phyloP scores from a whole-genome alignment of 2,888 invertebrate genomes.

The Uropetala carovei region DNA sequence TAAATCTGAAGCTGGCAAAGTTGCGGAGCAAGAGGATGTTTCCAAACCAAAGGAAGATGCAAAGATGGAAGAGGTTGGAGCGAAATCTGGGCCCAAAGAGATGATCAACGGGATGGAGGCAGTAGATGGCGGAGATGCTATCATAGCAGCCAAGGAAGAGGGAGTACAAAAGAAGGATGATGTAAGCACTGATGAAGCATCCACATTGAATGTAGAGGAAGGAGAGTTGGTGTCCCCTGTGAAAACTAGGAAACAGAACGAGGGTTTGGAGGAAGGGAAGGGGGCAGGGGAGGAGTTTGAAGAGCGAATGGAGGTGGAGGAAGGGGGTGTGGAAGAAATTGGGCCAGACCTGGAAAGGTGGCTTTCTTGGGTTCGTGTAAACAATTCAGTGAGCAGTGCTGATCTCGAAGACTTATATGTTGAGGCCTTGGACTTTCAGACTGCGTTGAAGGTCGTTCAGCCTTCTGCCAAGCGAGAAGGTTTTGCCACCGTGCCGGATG shows the following conservation, averaged over 20 bases:
- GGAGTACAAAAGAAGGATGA: slow-evolving; percentile 40
- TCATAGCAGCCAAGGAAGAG: slow-evolving; percentile 28
- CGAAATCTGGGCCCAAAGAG: slow-evolving; percentile 40
- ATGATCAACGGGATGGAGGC: background rate
- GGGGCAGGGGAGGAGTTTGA: slow-evolving; percentile 38
- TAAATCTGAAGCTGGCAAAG: slow-evolving; percentile 69
- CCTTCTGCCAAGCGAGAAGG: slow-evolving; percentile 98
- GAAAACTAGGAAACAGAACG: background rate
- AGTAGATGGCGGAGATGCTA: background rate
- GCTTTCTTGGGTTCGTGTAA: slow-evolving; percentile 60
- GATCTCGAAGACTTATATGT: slow-evolving; percentile 82
- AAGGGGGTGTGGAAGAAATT: background rate
- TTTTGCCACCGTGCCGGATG: slow-evolving; percentile 97
- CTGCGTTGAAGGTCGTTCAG: slow-evolving; percentile 88
- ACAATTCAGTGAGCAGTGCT: slow-evolving; percentile 68
- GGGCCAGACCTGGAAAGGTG: slow-evolving; percentile 35
- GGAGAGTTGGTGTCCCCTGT: background rate
- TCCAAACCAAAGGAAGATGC: slow-evolving; percentile 45
- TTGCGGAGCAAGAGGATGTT: slow-evolving; percentile 72
- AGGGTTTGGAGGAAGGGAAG: background rate
- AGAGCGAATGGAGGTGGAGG: slow-evolving; percentile 34
- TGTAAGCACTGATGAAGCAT: background rate
- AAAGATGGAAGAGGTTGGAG: slow-evolving; percentile 44
- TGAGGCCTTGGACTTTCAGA: slow-evolving; percentile 85
- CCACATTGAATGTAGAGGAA: slow-evolving; percentile 22